These are phyloP conservation scores for Reticulitermes speratus DNA, from an alignment of 1,140 invertebrate genomes.

Conservation along the genomic window DNA sequence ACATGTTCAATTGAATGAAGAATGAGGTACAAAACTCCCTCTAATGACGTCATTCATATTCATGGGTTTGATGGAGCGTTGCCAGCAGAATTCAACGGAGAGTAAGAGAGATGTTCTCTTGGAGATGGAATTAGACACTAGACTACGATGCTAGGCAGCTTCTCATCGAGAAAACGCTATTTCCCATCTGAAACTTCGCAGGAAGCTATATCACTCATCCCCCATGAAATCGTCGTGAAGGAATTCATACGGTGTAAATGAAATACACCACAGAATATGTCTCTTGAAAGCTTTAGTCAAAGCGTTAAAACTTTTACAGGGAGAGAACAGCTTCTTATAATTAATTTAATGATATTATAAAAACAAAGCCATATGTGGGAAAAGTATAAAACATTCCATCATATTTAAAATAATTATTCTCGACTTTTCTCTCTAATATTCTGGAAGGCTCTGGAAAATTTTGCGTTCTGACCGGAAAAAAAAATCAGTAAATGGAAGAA, in stretches of 20 bases:
- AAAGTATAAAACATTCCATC: not conserved
- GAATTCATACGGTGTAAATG: not conserved
- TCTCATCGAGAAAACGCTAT: not conserved
- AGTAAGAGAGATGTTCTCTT: not conserved
- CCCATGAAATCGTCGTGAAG: not conserved
- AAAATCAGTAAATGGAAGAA: no score
- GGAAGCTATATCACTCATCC: not conserved
- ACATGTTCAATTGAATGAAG: constrained; percentile 19
- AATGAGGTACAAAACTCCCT: constrained; percentile 4
- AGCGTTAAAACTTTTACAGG: not conserved
- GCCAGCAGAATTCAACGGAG: constrained; percentile 8
- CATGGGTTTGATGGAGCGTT: constrained; percentile 14
- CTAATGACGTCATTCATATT: constrained; percentile 16
- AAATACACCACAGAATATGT: constrained; percentile 1
- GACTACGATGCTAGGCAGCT: not conserved
- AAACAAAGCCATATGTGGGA: not conserved
- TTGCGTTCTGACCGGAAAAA: no score
- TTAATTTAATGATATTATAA: not conserved
- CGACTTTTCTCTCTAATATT: no score
- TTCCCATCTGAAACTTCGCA: constrained; percentile 12
- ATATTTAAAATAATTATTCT: no score
- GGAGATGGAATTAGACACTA: not conserved
- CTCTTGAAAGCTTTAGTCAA: not conserved
- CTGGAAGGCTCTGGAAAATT: no score
- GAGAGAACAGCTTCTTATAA: not conserved